These are phyloP conservation scores for Varanus salvator DNA, from an alignment of 2,113 vertebrate species.

Conservation along the genomic window DNA sequence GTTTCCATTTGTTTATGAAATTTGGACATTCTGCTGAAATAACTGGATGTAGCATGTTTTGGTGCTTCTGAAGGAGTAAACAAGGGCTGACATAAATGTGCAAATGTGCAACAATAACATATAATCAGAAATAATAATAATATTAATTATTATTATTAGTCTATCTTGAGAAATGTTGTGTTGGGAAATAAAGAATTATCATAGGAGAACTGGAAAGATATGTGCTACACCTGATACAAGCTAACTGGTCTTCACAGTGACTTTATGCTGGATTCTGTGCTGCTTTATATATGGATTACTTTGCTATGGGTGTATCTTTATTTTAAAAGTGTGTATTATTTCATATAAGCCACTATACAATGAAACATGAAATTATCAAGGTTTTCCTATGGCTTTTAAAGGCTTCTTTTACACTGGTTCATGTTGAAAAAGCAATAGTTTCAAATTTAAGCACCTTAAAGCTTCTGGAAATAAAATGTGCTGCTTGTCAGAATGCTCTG, in stretches of 20 bases:
- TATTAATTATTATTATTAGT: too few species aligned
- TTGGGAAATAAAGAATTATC: slow-evolving; percentile 7
- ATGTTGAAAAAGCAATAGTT: not conserved
- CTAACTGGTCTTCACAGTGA: slow-evolving; percentile 22
- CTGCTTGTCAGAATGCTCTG: not conserved
- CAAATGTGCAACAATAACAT: not conserved
- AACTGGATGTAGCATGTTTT: not conserved
- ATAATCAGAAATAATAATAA: not conserved
- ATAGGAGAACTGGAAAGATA: slow-evolving; percentile 24
- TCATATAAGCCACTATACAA: slow-evolving; percentile 51
- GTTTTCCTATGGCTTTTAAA: slow-evolving; percentile 27
- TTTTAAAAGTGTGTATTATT: slow-evolving; percentile 45
- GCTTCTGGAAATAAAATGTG: not conserved
- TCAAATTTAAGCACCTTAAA: slow-evolving; percentile 14
- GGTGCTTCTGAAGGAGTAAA: not conserved
- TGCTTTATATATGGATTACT: slow-evolving; percentile 35
- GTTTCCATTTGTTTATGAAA: too few species aligned
- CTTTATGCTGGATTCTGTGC: slow-evolving; percentile 44
- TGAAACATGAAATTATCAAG: slow-evolving; percentile 22
- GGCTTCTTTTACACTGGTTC: slow-evolving; percentile 23
- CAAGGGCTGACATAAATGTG: not conserved
- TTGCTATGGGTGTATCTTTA: slow-evolving; percentile 40
- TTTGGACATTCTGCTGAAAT: not conserved
- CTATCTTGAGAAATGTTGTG: not conserved
- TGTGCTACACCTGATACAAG: slow-evolving; percentile 43